Base-by-base conservation (phyloP, 2,888 invertebrate genomes). In the Phragmatobia fuliginosa region DNA sequence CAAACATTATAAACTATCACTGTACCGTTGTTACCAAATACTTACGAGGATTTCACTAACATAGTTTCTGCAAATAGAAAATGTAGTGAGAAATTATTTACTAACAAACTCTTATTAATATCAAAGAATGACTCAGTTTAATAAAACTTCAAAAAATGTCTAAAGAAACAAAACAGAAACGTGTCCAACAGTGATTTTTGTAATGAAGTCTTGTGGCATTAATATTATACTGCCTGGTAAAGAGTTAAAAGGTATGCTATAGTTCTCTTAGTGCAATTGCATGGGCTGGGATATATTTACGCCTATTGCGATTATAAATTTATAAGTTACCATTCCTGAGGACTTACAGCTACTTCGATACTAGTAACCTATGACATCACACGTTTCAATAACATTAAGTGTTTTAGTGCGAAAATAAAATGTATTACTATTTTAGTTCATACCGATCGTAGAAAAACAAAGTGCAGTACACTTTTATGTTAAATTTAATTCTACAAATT, bases 1-100 rank as follows among this genome's bases (percentile, higher is more conserved):
- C 79, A 85, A 90, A 91, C 90, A 90, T 88, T 91, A 90, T 89
- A 88, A 90, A 91, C 91, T 93, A 88, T 93, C 94, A 92, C 84
- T 90, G 83, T 85, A 83, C 84, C 75, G 83, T 82, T 87, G 84
- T 86, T 85, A 83, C 82, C 81, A 77, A 82, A 75, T 77, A 76
- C 73, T 73, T 73, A 81, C 74, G 71, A 78, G 81, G 83, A 86
- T 83, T 80, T 79, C 41, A 68, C 66, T 62, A 78, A 68, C 71
- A 75, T 68, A 75, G 67, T 71, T 67, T 66, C 61, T 62, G 41
- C 72, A 70, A 38, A 28, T 25, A 58, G 56, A 38, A 75, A 68
- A 64, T 63, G 71, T 68, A 59, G 33, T 65, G 28, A 68, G 65
- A 65, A 56, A 68, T 32, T 64, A 25, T 76, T 64, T 64, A 74